phyloP scores from a whole-genome alignment of 2,888 invertebrate genomes.

The Agrochola circellaris region DNA sequence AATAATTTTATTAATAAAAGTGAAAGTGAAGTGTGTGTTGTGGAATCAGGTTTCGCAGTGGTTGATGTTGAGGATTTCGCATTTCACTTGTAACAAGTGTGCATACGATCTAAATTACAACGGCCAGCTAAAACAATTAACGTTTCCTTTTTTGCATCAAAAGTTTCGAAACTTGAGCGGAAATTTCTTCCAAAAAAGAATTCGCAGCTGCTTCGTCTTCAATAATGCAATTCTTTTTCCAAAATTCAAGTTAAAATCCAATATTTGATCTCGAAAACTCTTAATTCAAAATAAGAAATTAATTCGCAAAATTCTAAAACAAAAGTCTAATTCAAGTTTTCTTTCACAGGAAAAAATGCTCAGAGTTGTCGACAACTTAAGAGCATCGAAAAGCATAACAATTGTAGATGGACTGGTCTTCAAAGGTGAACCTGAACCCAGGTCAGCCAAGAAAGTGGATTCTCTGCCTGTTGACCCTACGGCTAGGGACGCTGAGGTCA shows the following conservation, averaged over 20 bases:
- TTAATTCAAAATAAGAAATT: not conserved
- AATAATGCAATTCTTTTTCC: too few species aligned
- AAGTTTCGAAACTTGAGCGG: not conserved
- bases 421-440: slow-evolving; percentile 88
- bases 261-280: not conserved
- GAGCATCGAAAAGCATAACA: slow-evolving; percentile 86
- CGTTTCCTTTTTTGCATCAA: slow-evolving; percentile 8
- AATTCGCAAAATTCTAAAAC: not conserved
- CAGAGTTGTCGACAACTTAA: slow-evolving; percentile 92
- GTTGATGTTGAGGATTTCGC: slow-evolving; percentile 57
- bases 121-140: slow-evolving; percentile 28
- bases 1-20: slow-evolving; percentile 82
- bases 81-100: slow-evolving; percentile 64
- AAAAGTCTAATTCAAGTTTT: slow-evolving; percentile 66
- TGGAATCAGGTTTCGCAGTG: slow-evolving; percentile 64
- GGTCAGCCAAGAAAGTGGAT: slow-evolving; percentile 91
- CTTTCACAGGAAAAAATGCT: slow-evolving; percentile 92
- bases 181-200: not conserved
- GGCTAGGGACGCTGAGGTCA: slow-evolving; percentile 93
- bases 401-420: slow-evolving; percentile 92
- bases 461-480: slow-evolving; percentile 93
- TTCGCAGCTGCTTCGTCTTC: not conserved
- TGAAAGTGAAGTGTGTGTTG: slow-evolving; percentile 83
- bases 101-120: slow-evolving; percentile 42
- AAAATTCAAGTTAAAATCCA: not conserved